Evolutionary conservation across 1,140 invertebrate species (phyloP), one percentile per base, ranked within the genome.

Genomic region (Rhyzopertha dominica): DNA sequence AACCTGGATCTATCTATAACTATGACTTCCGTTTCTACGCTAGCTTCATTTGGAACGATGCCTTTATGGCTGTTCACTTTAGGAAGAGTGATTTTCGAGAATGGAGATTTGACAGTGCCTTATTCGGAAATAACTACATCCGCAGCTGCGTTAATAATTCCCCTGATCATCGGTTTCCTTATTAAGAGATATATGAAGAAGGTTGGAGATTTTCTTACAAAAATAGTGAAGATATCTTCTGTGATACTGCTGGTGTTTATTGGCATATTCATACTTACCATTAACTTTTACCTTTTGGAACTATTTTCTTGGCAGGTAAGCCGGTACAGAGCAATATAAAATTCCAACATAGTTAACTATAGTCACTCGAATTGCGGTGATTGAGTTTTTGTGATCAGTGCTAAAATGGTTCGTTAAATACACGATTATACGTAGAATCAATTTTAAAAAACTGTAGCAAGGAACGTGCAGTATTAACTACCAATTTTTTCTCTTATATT

Each of bases 51-150:
- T 29, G 58, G 43, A 3, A 87, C 94, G 71, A 94, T 98, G 77
- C 94, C 94, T 0, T 63, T 92, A 1, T 98, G 95, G 95, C 70
- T 95, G 10, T 90, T 94, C 60, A 90, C 90, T 0, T 73, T 98
- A n/a, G 94, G 93, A 0, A 76, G 74, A 54, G 20, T 52, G 50
- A 71, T 95, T n/a, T 88, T 91, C 58, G 69, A 74, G 1, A 73
- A 78, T 43, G 82, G 76, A 0, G 69, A 81, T 36, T 74, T 93
- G 2, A 68, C 64, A 17, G 82, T 96, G 14, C 95, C 95, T 0
- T 96, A 94, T 63, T 43, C 51, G 1, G 82, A 82, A 18, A 92
- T 98, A 38, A 78, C 81, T 0, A 73, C 66, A 1, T 81, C 89
- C 50, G 84, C 94, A 0, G 56, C 81, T 13, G 78, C 80, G 0